A percentile compares a stretch with the other conserved stretches of the same genome.
phyloP scores from a whole-genome alignment of 2,888 invertebrate species.

The Caenorhabditis virilis region DNA sequence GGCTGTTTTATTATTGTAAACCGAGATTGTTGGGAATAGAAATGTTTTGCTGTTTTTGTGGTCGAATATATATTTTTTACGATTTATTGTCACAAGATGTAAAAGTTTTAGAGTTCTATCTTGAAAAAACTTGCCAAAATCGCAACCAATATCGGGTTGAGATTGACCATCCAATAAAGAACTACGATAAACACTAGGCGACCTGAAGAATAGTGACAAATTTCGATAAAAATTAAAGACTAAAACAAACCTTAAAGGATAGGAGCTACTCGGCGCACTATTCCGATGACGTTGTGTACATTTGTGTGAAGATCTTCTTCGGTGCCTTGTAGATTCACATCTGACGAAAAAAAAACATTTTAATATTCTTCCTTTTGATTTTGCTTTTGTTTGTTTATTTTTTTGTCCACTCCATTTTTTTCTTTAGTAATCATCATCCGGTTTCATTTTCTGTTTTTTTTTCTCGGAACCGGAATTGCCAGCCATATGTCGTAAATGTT shows the following conservation, averaged over 20 bases:
- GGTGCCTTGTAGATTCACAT: slow-evolving; percentile 51
- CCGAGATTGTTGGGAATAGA: too few species aligned
- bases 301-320: slow-evolving; percentile 48
- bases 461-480: too few species aligned
- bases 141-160: slow-evolving; percentile 26
- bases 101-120: too few species aligned
- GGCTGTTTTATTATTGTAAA: too few species aligned
- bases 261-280: slow-evolving; percentile 58
- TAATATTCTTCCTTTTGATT: slow-evolving; percentile 3
- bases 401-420: too few species aligned
- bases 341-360: slow-evolving; percentile 24
- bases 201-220: slow-evolving; percentile 11
- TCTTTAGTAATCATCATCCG: too few species aligned
- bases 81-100: too few species aligned
- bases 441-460: too few species aligned
- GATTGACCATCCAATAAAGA: slow-evolving; percentile 27
- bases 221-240: not conserved
- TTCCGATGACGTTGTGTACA: slow-evolving; percentile 54
- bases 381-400: too few species aligned
- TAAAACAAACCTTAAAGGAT: slow-evolving; percentile 38
- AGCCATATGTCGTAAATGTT: too few species aligned
- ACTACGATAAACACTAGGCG: slow-evolving; percentile 32
- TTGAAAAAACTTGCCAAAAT: slow-evolving; percentile 37
- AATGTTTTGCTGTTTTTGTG: too few species aligned
- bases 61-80: too few species aligned